Evolutionary conservation across 1,140 invertebrate genomes (phyloP), one percentile per base, ranked within the genome.

Genomic region (Zelostemma sp.): DNA sequence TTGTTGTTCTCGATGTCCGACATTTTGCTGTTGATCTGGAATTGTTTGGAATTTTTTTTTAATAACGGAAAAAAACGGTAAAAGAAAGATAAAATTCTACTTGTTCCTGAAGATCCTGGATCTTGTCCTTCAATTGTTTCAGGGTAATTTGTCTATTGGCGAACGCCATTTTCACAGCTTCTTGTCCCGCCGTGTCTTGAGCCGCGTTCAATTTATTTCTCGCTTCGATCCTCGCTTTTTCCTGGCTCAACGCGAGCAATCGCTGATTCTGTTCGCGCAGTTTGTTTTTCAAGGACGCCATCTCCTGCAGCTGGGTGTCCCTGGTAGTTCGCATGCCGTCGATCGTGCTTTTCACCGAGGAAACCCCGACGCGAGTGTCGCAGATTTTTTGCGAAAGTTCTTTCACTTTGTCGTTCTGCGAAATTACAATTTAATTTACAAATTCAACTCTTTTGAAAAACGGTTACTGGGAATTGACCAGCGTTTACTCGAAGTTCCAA

Each of bases 311-410:
- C 69, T 95, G 95, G 0, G 91, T 86, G 81, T 99, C 98, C 28
- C 98, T 87, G 17, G 94, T 95, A 0, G 90, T 90, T 48, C 97
- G 87, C 97, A 99, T 99, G 2, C 93, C 93, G 86, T 99, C 97
- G 66, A 99, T 99, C 16, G 95, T 95, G 1, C 92, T 90, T 84
- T 99, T 99, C 0, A 97, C 93, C 33, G 93, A 92, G 0, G 96
- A 94, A 0, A 99, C 97, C 14, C 92, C 93, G 19, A 93, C 90
- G 1, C 95, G 88, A 0, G 95, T 96, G 75, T 97, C 94, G 65
- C 91, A 91, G 61, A 98, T 96, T 78, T 94, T 95, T 72, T 91
- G 89, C 16, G 93, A 94, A 45, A 98, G 79, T 81, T 98, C 94
- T 66, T 91, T 92, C 1, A 96, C 93, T 85, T 93, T 94, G 21